phyloP scores from a whole-genome alignment of 2,888 invertebrate species.

The Falcaria lacertinaria region DNA sequence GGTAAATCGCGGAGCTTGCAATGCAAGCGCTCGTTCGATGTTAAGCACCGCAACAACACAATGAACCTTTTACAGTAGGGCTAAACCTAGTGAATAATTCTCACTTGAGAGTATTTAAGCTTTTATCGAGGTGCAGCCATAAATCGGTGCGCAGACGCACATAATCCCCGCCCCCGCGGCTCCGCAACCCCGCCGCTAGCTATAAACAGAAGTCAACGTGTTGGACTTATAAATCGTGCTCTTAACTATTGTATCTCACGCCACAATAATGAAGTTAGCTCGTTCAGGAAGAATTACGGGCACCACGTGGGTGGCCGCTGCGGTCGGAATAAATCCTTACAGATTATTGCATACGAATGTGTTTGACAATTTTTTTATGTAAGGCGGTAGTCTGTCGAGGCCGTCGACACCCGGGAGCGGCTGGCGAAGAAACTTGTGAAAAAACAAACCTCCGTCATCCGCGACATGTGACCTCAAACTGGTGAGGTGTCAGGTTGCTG shows the following conservation, averaged over 20 bases:
- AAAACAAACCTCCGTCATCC: conserved; percentile 55
- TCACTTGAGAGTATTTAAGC: conserved; percentile 74
- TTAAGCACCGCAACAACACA: not conserved
- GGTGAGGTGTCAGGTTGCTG: conserved; percentile 38
- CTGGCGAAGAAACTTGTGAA: conserved; percentile 64
- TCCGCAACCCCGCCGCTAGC: conserved; percentile 63
- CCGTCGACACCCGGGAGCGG: conserved; percentile 53
- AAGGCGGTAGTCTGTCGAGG: conserved; percentile 39
- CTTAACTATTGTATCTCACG: conserved; percentile 79
- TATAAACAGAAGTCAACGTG: conserved; percentile 80
- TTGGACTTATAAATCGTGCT: conserved; percentile 78
- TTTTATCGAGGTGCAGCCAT: conserved; percentile 74
- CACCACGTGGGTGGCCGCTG: conserved; percentile 74
- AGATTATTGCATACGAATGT: conserved; percentile 69
- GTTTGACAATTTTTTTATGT: conserved; percentile 66
- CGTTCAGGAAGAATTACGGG: conserved; percentile 76
- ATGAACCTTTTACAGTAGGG: conserved; percentile 19
- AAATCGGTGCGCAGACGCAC: conserved; percentile 75
- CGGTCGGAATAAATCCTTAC: conserved; percentile 64
- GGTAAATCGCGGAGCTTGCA: not conserved
- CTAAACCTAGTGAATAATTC: conserved; percentile 63
- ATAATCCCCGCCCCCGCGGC: conserved; percentile 71
- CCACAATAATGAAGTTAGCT: conserved; percentile 80
- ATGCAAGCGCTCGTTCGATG: not conserved
- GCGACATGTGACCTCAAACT: conserved; percentile 9